Evolutionary conservation across 2,113 vertebrate species (phyloP).

Genomic region (Acinonyx jubatus): DNA sequence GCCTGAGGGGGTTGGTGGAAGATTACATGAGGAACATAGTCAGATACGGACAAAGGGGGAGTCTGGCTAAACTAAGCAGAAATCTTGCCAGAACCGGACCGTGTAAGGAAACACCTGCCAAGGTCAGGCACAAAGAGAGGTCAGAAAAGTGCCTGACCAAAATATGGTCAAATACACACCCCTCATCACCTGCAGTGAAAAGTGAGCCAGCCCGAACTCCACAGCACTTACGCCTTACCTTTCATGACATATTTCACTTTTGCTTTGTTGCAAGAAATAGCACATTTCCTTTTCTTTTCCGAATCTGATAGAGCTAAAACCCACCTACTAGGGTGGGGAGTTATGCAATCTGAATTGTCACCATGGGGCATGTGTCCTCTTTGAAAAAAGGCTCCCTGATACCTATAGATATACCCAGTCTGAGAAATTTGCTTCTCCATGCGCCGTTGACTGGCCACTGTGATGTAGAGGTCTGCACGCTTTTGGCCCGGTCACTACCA

Average conservation of each 20-base stretch:
- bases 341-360: neutral
- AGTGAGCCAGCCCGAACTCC: neutral
- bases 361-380: neutral
- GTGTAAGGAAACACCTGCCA: neutral
- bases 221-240: neutral
- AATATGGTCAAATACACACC: neutral
- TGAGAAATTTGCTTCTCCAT: neutral
- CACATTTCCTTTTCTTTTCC: neutral
- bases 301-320: neutral
- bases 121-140: neutral
- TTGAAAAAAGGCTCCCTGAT: neutral
- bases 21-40: neutral
- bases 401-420: accelerated
- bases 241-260: neutral
- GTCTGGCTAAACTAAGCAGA: neutral
- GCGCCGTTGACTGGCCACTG: neutral
- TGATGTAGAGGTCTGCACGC: too few species aligned
- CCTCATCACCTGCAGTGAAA: neutral
- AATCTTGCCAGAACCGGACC: neutral
- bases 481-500: neutral
- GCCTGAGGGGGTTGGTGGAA: too few species aligned
- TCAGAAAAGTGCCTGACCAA: neutral
- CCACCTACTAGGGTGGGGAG: neutral
- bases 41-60: neutral
- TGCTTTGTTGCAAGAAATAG: neutral